Conservation (phyloP, 92 coral and sea anemone genomes). For the Bergia puertoricense region DNA sequence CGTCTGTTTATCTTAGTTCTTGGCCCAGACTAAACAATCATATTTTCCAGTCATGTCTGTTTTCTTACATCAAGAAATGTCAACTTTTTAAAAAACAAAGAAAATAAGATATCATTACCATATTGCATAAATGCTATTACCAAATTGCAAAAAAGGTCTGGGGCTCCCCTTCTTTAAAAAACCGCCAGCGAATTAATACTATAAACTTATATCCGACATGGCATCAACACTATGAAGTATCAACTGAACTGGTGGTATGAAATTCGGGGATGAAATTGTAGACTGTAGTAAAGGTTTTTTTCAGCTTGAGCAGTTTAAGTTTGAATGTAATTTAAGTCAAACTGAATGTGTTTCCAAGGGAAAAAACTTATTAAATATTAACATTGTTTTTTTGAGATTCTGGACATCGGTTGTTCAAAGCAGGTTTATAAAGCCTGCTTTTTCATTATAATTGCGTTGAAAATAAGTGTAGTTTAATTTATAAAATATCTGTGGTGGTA, state of each 20-base stretch:
- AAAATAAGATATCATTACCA: not conserved
- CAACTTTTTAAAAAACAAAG: not conserved
- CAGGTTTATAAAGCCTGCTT: no score
- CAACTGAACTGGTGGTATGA: not conserved
- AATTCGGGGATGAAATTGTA: not conserved
- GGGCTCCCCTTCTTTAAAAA: not conserved
- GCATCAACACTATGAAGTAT: not conserved
- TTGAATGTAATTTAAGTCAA: not conserved
- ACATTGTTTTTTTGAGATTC: no score
- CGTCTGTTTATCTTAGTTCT: not conserved
- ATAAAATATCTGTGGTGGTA: no score
- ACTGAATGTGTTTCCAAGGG: no score
- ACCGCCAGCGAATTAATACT: not conserved
- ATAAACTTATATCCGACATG: no score
- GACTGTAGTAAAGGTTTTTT: no score
- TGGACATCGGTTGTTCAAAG: not conserved
- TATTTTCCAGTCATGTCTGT: no score
- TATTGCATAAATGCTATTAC: not conserved
- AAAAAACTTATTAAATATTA: no score
- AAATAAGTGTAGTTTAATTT: no score
- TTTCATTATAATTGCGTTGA: no score
- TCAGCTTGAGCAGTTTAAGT: not conserved
- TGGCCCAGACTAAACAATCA: not conserved
- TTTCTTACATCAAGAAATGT: not conserved
- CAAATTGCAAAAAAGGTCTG: not conserved